A percentile compares a stretch with the other conserved stretches of the same genome.
Evolutionary conservation across 2,797 vertebrate genomes (phyloP).

Genomic region (Squalus acanthias): DNA sequence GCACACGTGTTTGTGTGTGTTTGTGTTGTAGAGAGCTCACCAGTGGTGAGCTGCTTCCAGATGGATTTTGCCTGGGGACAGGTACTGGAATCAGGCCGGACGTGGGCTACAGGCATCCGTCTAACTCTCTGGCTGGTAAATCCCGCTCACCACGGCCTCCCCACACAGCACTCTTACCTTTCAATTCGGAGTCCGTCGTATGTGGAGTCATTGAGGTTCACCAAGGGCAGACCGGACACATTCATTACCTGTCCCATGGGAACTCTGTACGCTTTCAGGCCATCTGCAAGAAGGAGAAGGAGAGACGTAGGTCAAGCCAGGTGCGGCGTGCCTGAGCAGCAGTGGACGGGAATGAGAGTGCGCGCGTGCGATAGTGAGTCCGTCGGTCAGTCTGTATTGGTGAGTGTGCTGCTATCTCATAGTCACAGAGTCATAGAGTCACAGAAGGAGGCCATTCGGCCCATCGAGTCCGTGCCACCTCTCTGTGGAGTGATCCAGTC

Average conservation of each 20-base stretch:
- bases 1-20: not conserved
- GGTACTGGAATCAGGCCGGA: too few relatives aligned
- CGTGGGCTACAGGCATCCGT: not conserved
- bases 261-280: constrained; percentile 77
- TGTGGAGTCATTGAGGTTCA: constrained; percentile 84
- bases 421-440: too few relatives aligned
- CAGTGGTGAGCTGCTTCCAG: not conserved
- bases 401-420: not conserved
- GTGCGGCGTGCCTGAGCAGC: not conserved
- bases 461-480: too few relatives aligned
- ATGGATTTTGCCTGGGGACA: not conserved
- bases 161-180: constrained; percentile 58
- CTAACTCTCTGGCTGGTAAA: not conserved
- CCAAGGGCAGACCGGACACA: constrained; percentile 55
- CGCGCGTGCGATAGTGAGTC: not conserved
- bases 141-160: not conserved
- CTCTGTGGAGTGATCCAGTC: too few relatives aligned
- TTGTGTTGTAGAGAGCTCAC: not conserved
- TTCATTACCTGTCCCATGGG: constrained; percentile 79
- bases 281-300: constrained; percentile 59
- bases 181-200: constrained; percentile 76
- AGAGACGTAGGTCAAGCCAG: not conserved
- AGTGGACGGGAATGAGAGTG: too few relatives aligned
- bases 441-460: too few relatives aligned
- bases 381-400: too few relatives aligned